Evolutionary conservation across 1,140 invertebrate genomes (phyloP), one percentile per base, ranked within the genome.

Genomic region (Idris sp.): DNA sequence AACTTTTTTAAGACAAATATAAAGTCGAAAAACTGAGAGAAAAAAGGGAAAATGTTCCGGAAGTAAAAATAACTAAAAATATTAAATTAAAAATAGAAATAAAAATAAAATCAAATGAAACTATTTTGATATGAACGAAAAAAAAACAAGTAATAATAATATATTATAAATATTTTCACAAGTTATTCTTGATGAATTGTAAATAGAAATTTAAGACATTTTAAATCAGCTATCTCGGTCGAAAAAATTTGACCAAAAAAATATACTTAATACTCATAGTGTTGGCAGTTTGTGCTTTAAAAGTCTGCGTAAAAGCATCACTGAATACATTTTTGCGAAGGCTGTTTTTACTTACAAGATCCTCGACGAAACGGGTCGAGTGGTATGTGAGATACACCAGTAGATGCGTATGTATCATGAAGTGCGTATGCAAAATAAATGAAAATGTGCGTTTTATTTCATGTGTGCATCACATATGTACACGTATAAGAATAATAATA

Each of bases 1-100:
- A 74, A 74, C 51, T 74, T 74, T 67, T 40, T 38, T 53, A 61
- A 61, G 67, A 67, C 58, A 67, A 74, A 65, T 46, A 71, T 54
- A 51, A 59, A 71, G 56, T 61, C 11, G 38, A 22, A 58, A 44
- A 49, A 35, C 22, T 62, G 46, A 25, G 26, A 28, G 28, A 16
- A 9, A 35, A n/a, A 22, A 1, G 2, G 18, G 48, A 28, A 0
- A 4, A 18, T 19, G 40, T 46, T 22, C 30, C 14, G 9, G 11
- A 44, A 31, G 26, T 46, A 53, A 18, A 53, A 36, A 41, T 49
- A 48, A 41, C 15, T 9, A 25, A 9, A 51, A 49, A 59, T 36
- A 59, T 31, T 22, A 22, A 22, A 2, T 4, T 22, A 6, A 22
- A 22, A 22, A 6, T 6, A 22, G 6, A 22, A 4, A 6, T 6